Percentiles rank a stretch among this genome's conserved stretches.
phyloP scores from a whole-genome alignment of 2,888 invertebrate genomes.

The Nephrotoma appendiculata region DNA sequence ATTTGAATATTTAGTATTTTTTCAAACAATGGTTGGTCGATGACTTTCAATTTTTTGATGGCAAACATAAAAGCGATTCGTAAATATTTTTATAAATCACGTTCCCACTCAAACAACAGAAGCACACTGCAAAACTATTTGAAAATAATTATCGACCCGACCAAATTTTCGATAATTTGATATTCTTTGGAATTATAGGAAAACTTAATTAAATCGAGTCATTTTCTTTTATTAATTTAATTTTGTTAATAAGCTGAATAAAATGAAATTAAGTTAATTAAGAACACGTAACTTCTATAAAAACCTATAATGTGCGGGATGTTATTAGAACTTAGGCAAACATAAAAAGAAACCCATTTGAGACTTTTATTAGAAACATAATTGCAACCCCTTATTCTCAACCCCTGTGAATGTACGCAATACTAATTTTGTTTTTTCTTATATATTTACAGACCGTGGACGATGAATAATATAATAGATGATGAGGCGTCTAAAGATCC shows the following conservation, averaged over 20 bases:
- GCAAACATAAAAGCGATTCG: not conserved
- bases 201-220: not conserved
- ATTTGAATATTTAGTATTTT: not conserved
- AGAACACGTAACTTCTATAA: not conserved
- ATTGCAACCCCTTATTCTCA: no score
- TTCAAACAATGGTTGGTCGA: not conserved
- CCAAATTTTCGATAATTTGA: no score
- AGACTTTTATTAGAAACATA: no score
- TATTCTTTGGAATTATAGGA: not conserved
- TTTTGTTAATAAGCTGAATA: not conserved
- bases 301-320: not conserved
- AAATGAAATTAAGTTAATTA: not conserved
- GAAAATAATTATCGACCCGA: no score
- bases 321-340: no score
- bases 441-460: constrained; percentile 37
- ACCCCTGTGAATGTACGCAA: not conserved
- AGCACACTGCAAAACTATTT: no score
- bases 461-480: constrained; percentile 39
- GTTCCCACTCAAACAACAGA: not conserved
- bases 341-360: no score
- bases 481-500: constrained; percentile 82
- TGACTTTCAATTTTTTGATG: not conserved
- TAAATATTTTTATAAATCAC: not conserved
- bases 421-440: constrained; percentile 1
- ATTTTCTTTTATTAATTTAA: not conserved